Percentiles rank a stretch among this genome's conserved stretches.
Evolutionary conservation across 2,113 vertebrate species (phyloP).

Genomic region (Epinephelus cyanopodus): DNA sequence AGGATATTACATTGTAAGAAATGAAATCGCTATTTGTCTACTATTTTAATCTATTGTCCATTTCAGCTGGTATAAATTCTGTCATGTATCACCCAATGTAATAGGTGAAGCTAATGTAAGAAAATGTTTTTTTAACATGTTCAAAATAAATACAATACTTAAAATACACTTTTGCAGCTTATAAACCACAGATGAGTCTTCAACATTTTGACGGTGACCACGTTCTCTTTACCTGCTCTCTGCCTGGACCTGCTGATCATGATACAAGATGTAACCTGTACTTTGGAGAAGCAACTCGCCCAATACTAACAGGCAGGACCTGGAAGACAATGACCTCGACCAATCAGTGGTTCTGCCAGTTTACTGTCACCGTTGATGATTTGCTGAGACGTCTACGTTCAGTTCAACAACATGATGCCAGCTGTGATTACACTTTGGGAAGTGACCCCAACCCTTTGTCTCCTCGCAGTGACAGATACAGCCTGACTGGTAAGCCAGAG

Average conservation of each 20-base stretch:
- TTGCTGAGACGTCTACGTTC: fast-evolving
- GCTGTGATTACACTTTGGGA: constrained; percentile 44
- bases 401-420: constrained; percentile 9
- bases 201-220: fast-evolving
- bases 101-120: no score
- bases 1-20: no score
- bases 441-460: constrained; percentile 13
- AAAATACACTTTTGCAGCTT: constrained; percentile 7
- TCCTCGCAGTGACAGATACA: constrained; percentile 36
- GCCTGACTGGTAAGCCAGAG: constrained; percentile 15
- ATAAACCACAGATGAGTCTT: constrained; percentile 9
- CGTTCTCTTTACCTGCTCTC: neutral
- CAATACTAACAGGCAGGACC: fast-evolving
- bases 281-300: constrained; percentile 31
- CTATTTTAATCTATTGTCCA: no score
- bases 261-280: constrained; percentile 23
- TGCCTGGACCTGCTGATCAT: constrained; percentile 20
- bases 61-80: no score
- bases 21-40: no score
- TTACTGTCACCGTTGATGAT: neutral
- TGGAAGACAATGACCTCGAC: fast-evolving
- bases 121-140: no score
- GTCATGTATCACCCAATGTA: no score
- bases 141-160: no score
- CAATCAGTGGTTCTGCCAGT: constrained; percentile 9